These are phyloP conservation scores for Eolophus roseicapilla DNA, from an alignment of 2,113 vertebrate species.

Conservation along the genomic window DNA sequence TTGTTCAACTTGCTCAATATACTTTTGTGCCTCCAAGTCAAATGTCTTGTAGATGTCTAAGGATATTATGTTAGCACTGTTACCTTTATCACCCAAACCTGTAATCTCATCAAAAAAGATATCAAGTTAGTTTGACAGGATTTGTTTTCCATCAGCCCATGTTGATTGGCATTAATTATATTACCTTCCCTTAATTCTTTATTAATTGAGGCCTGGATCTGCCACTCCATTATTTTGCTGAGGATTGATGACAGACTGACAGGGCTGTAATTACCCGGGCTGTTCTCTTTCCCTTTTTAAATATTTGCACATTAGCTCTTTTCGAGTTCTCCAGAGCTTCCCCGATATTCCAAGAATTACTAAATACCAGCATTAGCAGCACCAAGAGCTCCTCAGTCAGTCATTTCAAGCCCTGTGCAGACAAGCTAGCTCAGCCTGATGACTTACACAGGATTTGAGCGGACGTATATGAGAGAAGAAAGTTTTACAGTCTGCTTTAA, in stretches of 20 bases:
- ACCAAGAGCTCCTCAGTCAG: neutral
- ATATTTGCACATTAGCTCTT: constrained; percentile 64
- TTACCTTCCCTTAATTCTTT: constrained; percentile 64
- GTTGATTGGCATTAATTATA: constrained; percentile 67
- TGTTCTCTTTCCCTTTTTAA: constrained; percentile 60
- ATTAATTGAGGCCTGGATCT: constrained; percentile 68
- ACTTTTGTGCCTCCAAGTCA: constrained; percentile 25
- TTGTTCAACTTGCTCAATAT: neutral
- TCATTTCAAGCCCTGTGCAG: neutral
- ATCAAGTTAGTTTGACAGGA: constrained; percentile 59
- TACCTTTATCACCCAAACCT: constrained; percentile 46
- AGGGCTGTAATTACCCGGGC: constrained; percentile 57
- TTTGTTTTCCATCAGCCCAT: constrained; percentile 50
- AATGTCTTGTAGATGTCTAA: constrained; percentile 14
- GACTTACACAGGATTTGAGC: neutral
- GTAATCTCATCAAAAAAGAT: constrained; percentile 64
- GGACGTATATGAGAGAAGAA: neutral
- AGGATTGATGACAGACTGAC: constrained; percentile 59
- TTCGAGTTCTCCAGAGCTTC: constrained; percentile 18
- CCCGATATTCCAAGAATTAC: neutral
- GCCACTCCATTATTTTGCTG: constrained; percentile 49
- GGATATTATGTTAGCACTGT: constrained; percentile 16
- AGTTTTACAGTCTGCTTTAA: neutral
- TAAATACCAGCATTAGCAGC: neutral
- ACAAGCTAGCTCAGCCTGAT: neutral